Conservation (phyloP, 2,888 invertebrate genomes). For the Tipula unca region DNA sequence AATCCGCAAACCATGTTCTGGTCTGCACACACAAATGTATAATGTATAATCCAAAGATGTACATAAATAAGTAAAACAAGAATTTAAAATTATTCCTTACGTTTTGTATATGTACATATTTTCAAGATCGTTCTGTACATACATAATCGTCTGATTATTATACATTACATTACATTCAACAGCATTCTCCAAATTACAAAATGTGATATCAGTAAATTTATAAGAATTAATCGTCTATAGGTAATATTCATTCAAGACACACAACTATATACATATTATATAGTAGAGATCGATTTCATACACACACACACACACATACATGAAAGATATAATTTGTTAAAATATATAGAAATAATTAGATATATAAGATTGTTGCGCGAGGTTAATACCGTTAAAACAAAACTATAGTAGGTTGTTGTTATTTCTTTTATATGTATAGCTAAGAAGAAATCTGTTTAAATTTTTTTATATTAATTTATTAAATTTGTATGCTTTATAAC, state of each 20-base stretch:
- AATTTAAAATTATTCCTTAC: neutral
- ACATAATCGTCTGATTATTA: neutral
- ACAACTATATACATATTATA: too few species aligned
- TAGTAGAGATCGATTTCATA: neutral
- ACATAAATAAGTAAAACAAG: neutral
- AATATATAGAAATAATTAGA: conserved; percentile 2
- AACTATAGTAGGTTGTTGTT: neutral
- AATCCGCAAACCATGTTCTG: too few species aligned
- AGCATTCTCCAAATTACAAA: neutral
- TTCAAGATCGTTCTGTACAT: neutral
- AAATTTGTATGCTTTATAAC: neutral
- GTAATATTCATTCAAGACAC: neutral
- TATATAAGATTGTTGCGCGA: neutral
- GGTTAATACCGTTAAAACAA: neutral
- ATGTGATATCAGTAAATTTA: neutral
- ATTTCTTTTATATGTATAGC: neutral
- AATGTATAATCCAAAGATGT: neutral
- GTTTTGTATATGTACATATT: neutral
- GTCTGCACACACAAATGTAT: neutral
- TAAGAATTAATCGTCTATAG: neutral
- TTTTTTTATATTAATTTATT: neutral
- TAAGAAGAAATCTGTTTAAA: neutral
- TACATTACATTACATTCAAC: neutral
- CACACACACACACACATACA: neutral
- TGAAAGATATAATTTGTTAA: neutral